phyloP scores from a whole-genome alignment of 2,113 vertebrate species.

The Eurypyga helias region DNA sequence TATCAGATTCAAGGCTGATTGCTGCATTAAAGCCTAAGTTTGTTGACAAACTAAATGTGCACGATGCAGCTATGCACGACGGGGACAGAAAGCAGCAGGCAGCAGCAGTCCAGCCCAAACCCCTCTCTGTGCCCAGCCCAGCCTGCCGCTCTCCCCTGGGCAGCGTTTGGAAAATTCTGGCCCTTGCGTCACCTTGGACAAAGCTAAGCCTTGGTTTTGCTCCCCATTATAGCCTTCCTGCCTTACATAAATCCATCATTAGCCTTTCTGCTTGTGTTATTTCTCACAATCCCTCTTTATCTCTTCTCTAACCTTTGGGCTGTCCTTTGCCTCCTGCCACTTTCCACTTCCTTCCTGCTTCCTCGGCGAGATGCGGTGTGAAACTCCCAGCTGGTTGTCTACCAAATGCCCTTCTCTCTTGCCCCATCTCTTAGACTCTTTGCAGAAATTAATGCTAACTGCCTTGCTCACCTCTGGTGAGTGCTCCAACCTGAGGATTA shows the following conservation, averaged over 20 bases:
- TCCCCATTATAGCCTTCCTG: neutral
- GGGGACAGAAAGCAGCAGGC: neutral
- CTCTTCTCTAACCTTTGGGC: neutral
- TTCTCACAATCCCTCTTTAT: conserved; percentile 62
- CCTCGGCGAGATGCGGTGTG: neutral
- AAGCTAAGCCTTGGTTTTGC: neutral
- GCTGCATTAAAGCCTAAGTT: neutral
- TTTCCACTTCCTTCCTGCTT: conserved; percentile 55
- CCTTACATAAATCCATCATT: conserved; percentile 10
- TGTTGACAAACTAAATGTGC: neutral
- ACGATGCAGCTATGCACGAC: fast-evolving
- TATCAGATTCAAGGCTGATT: neutral
- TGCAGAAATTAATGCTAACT: neutral
- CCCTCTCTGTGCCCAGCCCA: neutral
- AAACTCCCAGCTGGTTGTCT: neutral
- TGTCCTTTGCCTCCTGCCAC: conserved; percentile 47
- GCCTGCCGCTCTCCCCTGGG: neutral
- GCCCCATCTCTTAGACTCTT: neutral
- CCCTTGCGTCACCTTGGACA: neutral
- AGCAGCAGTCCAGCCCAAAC: neutral
- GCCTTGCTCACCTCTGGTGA: neutral
- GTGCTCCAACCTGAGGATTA: neutral
- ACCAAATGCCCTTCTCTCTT: neutral
- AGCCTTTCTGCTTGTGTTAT: conserved; percentile 9
- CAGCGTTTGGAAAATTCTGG: neutral